phyloP scores from a whole-genome alignment of 2,888 invertebrate genomes.

The Phrixothrix hirtus region DNA sequence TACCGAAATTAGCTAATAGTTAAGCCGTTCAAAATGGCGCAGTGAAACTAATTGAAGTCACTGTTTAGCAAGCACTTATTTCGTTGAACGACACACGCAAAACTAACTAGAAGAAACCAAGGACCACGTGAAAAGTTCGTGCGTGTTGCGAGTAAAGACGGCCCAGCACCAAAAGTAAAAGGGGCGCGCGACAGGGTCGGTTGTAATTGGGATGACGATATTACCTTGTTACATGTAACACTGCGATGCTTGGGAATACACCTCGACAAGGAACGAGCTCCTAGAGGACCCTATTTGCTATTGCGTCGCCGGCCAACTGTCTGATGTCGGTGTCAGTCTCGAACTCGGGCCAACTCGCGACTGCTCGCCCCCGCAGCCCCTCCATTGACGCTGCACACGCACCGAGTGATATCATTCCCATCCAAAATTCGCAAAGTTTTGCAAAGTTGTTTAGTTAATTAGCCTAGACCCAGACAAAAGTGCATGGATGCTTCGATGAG shows the following conservation, averaged over 20 bases:
- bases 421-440: constrained; percentile 33
- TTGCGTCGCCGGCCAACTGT: constrained; percentile 62
- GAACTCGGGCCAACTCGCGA: constrained; percentile 49
- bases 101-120: constrained; percentile 19
- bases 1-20: constrained; percentile 36
- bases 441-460: constrained; percentile 29
- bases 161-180: constrained; percentile 10
- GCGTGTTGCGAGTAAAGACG: constrained; percentile 21
- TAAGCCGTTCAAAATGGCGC: constrained; percentile 36
- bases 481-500: constrained; percentile 18
- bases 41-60: constrained; percentile 28
- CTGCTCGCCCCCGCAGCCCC: constrained; percentile 43
- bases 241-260: constrained; percentile 27
- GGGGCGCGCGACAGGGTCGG: constrained; percentile 28
- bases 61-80: constrained; percentile 27
- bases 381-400: constrained; percentile 40
- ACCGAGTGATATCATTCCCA: constrained; percentile 34
- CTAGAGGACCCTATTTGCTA: constrained; percentile 43
- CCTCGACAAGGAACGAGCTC: constrained; percentile 24
- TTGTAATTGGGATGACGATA: constrained; percentile 21
- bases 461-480: constrained; percentile 27
- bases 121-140: constrained; percentile 31
- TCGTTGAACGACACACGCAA: constrained; percentile 25
- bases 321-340: constrained; percentile 56
- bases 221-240: constrained; percentile 37